Evolutionary conservation across 2,113 vertebrate species (phyloP), one percentile per base, ranked within the genome.

Genomic region (Pluvialis apricaria): DNA sequence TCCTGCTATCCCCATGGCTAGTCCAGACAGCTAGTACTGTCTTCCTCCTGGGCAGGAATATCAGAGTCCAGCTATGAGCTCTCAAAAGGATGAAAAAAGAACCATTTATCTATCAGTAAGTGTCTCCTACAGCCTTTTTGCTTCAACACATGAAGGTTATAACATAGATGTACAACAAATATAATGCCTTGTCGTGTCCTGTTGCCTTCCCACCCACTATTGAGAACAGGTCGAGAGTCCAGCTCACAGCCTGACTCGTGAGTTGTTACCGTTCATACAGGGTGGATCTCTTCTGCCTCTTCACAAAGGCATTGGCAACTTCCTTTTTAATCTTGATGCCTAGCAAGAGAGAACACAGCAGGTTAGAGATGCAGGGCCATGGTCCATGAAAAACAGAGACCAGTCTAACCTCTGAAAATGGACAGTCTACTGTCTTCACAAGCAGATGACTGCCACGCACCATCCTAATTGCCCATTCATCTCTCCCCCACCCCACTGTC

Each of bases 251-350:
- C 34, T 49, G 11, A 62, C n/a, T 72, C 12, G 3, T 44, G 52
- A 49, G 28, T 15, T 51, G 20, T 97, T 97, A 98, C 97, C 97
- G 5, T 96, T 97, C 97, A 15, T 93, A 96, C 5, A 86, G 51
- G 42, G 69, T 97, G 58, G 86, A 91, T 42, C 97, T 97, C 71
- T 96, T 97, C 84, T 90, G 93, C 72, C 97, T 97, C 85, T 96
- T 97, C 81, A 97, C 81, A 83, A 97, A 97, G 71, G 94, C 51
- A 61, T 92, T 94, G 47, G 97, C 97, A 66, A 82, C 94, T 87
- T 97, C 94, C 45, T 89, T 96, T 44, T 87, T 73, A 60, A 97
- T 94, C 55, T 79, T 97, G 80, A 97, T 91, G 54, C 83, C 97
- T 97, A 47, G n/a, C 60, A 58, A 86, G 69, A 88, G 64, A 92